Conservation (phyloP, 2,888 invertebrate species). For the Idaea dimidiata region DNA sequence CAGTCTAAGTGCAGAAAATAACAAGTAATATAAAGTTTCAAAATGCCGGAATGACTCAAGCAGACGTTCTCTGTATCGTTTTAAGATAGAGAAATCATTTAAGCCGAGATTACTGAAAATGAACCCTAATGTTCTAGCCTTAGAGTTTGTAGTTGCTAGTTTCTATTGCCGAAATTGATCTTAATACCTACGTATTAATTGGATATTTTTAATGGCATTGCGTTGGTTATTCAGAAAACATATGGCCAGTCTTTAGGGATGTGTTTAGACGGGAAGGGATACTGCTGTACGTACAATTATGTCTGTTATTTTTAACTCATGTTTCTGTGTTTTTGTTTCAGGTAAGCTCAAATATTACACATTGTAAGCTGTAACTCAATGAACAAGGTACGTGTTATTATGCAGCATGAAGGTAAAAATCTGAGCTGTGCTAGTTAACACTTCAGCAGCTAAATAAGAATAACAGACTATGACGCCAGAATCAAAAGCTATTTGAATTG, state of each 20-base stretch:
- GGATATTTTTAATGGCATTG: conserved; percentile 62
- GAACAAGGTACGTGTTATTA: neutral
- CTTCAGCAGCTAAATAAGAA: too few relatives aligned
- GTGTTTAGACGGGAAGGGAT: conserved; percentile 29
- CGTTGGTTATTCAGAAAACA: conserved; percentile 62
- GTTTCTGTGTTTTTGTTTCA: conserved; percentile 37
- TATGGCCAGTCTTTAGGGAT: conserved; percentile 47
- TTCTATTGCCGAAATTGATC: conserved; percentile 39
- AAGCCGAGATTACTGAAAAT: conserved; percentile 7
- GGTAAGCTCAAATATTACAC: conserved; percentile 34
- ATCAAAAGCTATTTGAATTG: too few relatives aligned
- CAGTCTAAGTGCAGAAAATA: conserved; percentile 46
- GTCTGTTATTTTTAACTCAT: conserved; percentile 6
- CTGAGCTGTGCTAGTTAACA: too few relatives aligned
- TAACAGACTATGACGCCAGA: too few relatives aligned
- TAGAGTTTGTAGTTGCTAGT: conserved; percentile 40
- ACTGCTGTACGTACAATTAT: conserved; percentile 5
- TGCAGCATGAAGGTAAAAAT: neutral
- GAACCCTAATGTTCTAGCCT: conserved; percentile 28
- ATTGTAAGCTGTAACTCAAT: too few relatives aligned
- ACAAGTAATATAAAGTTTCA: conserved; percentile 22
- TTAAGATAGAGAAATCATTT: conserved; percentile 35
- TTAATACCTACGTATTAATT: conserved; percentile 50
- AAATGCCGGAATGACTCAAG: conserved; percentile 54
- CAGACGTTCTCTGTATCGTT: conserved; percentile 50